Percentiles rank a stretch among this genome's conserved stretches.
Evolutionary conservation across 2,797 vertebrate species (phyloP).

Genomic region (Enoplosus armatus): DNA sequence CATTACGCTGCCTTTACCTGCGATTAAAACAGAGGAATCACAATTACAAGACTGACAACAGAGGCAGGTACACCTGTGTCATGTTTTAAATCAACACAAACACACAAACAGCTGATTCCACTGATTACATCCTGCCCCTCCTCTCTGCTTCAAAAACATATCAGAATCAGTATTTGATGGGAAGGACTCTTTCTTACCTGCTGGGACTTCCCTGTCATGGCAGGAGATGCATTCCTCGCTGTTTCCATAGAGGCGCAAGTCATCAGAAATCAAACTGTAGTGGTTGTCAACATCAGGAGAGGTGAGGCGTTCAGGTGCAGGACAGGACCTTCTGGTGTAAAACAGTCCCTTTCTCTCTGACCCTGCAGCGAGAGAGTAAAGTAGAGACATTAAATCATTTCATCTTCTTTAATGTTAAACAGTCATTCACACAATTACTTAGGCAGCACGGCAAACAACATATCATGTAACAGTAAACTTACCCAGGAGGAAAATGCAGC

Average conservation of each 20-base stretch:
- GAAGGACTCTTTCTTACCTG: conserved; percentile 43
- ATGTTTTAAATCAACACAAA: background rate
- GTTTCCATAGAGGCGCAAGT: background rate
- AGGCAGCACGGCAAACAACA: background rate
- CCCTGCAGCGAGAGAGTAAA: conserved; percentile 75
- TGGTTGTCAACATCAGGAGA: background rate
- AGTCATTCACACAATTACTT: background rate
- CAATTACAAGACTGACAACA: conserved; percentile 5
- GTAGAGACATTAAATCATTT: background rate
- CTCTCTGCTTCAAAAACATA: no score
- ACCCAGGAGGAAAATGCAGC: conserved; percentile 84
- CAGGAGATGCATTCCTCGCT: background rate
- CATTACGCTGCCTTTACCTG: conserved; percentile 12
- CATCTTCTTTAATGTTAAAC: background rate
- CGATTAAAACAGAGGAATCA: conserved; percentile 15
- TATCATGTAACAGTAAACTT: conserved; percentile 37
- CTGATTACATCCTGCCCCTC: background rate
- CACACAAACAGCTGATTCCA: background rate
- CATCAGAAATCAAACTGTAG: background rate
- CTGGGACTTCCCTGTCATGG: background rate
- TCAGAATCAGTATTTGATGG: background rate
- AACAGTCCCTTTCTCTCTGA: conserved; percentile 59
- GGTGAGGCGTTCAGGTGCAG: conserved; percentile 18
- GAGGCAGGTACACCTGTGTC: background rate
- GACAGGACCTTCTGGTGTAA: conserved; percentile 69